Evolutionary conservation across 2,797 vertebrate genomes (phyloP).

Genomic region (Furcifer pardalis): DNA sequence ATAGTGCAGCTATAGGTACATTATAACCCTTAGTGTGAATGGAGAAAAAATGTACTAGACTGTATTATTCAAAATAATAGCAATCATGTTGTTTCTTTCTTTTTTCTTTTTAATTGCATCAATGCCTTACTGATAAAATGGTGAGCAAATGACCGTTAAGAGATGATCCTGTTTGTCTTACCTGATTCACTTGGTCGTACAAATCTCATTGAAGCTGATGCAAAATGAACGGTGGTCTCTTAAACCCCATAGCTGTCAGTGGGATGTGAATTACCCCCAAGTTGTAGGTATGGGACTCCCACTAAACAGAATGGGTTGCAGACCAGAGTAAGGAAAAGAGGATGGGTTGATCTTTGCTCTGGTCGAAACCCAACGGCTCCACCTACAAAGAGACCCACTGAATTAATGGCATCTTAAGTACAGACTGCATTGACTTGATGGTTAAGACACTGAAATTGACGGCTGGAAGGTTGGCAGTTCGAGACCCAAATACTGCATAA

Average conservation of each 20-base stretch:
- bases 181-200: background rate
- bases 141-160: slow-evolving; percentile 49
- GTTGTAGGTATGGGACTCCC: background rate
- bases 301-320: slow-evolving; percentile 50
- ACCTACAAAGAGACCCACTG: too few relatives aligned
- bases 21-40: slow-evolving; percentile 65
- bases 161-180: slow-evolving; percentile 52
- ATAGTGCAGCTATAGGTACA: slow-evolving; percentile 63
- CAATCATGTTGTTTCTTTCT: slow-evolving; percentile 65
- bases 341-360: slow-evolving; percentile 58
- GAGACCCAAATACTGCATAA: too few relatives aligned
- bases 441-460: too few relatives aligned
- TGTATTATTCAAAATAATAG: slow-evolving; percentile 70
- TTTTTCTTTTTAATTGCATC: slow-evolving; percentile 58
- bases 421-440: too few relatives aligned
- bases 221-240: background rate
- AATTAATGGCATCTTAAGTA: too few relatives aligned
- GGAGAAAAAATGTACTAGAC: slow-evolving; percentile 63
- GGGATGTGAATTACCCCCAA: background rate
- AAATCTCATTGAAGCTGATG: background rate
- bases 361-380: slow-evolving; percentile 61
- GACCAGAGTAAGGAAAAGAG: slow-evolving; percentile 35
- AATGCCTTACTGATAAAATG: slow-evolving; percentile 77
- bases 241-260: background rate
- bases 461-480: too few relatives aligned